phyloP scores from a whole-genome alignment of 2,797 vertebrate genomes.

The Varecia variegata region DNA sequence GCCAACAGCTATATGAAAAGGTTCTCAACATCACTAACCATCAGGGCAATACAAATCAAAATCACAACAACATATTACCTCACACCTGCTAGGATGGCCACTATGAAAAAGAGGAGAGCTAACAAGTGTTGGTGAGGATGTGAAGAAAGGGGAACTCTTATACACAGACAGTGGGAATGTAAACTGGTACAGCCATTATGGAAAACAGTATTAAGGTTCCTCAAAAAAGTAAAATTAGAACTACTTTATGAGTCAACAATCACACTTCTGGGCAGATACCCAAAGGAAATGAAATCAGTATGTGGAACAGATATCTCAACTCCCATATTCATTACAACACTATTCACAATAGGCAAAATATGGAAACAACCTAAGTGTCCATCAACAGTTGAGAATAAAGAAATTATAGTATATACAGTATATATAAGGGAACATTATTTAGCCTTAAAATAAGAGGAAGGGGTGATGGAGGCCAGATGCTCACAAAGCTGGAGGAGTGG shows the following conservation, averaged over 20 bases:
- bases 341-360: not conserved
- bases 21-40: not conserved
- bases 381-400: not conserved
- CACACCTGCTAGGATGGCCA: not conserved
- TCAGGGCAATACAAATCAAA: not conserved
- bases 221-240: not conserved
- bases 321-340: not conserved
- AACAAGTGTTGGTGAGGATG: not conserved
- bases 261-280: not conserved
- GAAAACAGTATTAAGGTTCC: not conserved
- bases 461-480: not conserved
- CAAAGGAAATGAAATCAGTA: not conserved
- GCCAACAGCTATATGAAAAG: not conserved
- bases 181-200: not conserved
- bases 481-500: too few species aligned
- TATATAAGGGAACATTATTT: not conserved
- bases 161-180: not conserved
- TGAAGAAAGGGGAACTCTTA: not conserved
- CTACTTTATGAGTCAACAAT: not conserved
- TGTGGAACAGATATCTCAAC: not conserved
- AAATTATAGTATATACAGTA: not conserved
- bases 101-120: not conserved
- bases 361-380: not conserved
- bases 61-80: not conserved
- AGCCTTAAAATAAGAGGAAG: not conserved